These are phyloP conservation scores for Chiropotes sagulatus DNA, from an alignment of 2,797 vertebrate genomes.

Conservation along the genomic window DNA sequence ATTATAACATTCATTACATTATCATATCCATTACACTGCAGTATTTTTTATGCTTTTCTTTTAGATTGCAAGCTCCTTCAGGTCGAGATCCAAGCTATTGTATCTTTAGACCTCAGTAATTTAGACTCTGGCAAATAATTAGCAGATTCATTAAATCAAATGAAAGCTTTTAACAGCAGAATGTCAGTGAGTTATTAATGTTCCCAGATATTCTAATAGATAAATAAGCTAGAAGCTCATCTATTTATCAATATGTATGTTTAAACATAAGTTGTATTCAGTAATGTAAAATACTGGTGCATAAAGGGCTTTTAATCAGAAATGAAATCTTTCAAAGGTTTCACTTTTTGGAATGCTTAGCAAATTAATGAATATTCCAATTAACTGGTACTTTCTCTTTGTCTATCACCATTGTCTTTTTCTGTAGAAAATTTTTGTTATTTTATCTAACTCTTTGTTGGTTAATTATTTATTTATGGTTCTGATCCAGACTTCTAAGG, in stretches of 20 bases:
- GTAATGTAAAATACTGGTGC: neutral
- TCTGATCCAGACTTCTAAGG: neutral
- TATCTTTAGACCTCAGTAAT: conserved; percentile 2
- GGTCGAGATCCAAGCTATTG: neutral
- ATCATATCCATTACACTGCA: neutral
- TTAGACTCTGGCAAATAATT: neutral
- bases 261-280: neutral
- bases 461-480: neutral
- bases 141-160: neutral
- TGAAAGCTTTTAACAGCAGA: neutral
- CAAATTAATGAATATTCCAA: neutral
- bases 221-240: neutral
- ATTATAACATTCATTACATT: neutral
- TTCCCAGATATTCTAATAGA: neutral
- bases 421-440: neutral
- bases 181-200: neutral
- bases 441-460: neutral
- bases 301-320: conserved; percentile 7
- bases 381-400: neutral
- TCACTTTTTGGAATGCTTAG: neutral
- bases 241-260: neutral
- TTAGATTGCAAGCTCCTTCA: neutral
- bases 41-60: neutral
- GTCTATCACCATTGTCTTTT: neutral
- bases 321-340: conserved; percentile 33